A percentile compares a stretch with the other conserved stretches of the same genome.
phyloP scores from a whole-genome alignment of 2,113 vertebrate genomes.

The Tenebrosternarchus preto region DNA sequence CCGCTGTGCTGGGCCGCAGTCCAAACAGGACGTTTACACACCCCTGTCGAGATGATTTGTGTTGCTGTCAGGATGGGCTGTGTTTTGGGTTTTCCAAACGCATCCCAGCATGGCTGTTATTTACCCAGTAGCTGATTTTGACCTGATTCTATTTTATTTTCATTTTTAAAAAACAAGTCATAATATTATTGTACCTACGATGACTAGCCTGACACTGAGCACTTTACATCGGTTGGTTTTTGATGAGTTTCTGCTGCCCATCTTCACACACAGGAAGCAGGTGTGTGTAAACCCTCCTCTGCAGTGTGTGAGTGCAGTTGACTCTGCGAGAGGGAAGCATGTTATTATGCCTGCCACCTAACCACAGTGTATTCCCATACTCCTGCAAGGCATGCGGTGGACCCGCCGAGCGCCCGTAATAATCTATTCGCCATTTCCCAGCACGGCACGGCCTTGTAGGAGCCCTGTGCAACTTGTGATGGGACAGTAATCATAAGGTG shows the following conservation, averaged over 20 bases:
- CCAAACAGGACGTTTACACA: too few species aligned
- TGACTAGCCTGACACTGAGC: background rate
- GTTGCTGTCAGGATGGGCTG: too few species aligned
- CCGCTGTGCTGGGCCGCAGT: too few species aligned
- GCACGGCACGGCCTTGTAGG: background rate
- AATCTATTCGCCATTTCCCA: background rate
- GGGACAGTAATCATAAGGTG: background rate
- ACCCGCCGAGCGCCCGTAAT: background rate
- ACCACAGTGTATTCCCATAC: slow-evolving; percentile 1
- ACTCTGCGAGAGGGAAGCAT: background rate
- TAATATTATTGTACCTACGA: too few species aligned
- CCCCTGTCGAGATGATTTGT: too few species aligned
- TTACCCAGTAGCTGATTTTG: too few species aligned
- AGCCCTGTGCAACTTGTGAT: background rate
- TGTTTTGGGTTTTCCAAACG: too few species aligned
- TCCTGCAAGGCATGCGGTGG: background rate
- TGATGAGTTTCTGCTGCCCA: background rate
- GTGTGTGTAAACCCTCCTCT: background rate
- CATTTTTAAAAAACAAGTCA: too few species aligned
- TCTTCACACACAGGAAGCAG: background rate
- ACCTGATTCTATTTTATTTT: too few species aligned
- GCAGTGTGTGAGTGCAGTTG: background rate
- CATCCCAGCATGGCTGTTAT: too few species aligned
- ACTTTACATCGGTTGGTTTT: background rate
- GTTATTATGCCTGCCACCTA: background rate